Conservation (phyloP, 2,888 invertebrate species). For the Siphlonurus alternatus region DNA sequence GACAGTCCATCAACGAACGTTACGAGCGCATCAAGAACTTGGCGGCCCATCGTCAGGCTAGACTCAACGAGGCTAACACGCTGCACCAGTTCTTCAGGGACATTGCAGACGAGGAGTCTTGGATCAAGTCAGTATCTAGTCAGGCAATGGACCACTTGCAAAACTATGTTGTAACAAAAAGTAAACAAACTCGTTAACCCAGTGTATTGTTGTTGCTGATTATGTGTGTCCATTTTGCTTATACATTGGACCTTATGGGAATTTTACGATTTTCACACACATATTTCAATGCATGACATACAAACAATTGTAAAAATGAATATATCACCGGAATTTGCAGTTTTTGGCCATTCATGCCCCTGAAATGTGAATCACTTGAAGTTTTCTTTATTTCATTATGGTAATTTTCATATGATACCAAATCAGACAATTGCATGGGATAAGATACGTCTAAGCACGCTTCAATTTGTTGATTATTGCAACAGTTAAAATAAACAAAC, state of each 20-base stretch:
- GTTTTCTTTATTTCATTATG: background rate
- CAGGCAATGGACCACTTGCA: background rate
- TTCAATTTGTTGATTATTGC: too few relatives aligned
- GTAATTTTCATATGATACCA: background rate
- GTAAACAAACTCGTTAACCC: background rate
- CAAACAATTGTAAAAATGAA: too few relatives aligned
- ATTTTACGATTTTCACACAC: too few relatives aligned
- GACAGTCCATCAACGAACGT: slow-evolving; percentile 89
- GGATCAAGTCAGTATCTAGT: slow-evolving; percentile 78
- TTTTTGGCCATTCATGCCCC: too few relatives aligned
- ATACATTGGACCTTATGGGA: too few relatives aligned
- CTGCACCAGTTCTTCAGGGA: slow-evolving; percentile 99
- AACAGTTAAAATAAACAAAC: too few relatives aligned
- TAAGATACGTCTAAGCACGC: too few relatives aligned
- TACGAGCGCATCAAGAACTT: slow-evolving; percentile 87
- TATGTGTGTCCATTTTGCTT: too few relatives aligned
- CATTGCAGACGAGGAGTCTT: slow-evolving; percentile 98
- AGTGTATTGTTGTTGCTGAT: too few relatives aligned
- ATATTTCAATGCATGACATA: too few relatives aligned
- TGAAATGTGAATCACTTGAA: background rate
- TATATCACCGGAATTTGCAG: too few relatives aligned
- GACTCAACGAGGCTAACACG: slow-evolving; percentile 91
- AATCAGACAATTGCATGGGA: too few relatives aligned
- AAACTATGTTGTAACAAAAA: background rate
- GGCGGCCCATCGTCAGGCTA: slow-evolving; percentile 79